Base-by-base conservation (phyloP, 1,140 invertebrate species). In the Drosophila fuyamai region DNA sequence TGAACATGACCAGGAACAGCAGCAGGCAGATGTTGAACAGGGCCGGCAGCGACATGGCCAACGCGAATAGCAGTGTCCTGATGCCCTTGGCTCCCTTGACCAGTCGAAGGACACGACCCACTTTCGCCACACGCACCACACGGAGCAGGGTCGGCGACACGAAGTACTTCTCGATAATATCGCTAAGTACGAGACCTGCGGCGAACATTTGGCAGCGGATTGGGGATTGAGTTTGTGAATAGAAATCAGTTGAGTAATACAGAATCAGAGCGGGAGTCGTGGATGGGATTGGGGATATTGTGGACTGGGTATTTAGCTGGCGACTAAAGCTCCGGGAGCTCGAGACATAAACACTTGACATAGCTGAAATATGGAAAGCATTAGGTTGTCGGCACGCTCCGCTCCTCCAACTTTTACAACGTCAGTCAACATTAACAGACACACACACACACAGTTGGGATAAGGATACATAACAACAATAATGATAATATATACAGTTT, bases 1-100 rank as follows among this genome's bases (percentile, higher is more conserved):
- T 99, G 94, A 99, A 99, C 97, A 99, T 99, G 80, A 99, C 98
- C 80, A 99, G 95, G 93, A 99, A 99, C 77, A 99, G 95, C 82
- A 99, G 95, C 86, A 99, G 95, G 93, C 98, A 99, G 93, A 99
- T 99, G 94, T 99, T 99, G 95, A 99, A 99, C 53, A 99, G 95
- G 71, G 98, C 98, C 78, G 98, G 98, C 92, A 99, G 94, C 81
- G 98, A 99, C 96, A 99, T 99, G 84, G 98, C 98, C 91, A 99
- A 94, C 71, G 98, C 98, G 93, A 99, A 99, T 60, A 99, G 95
- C 72, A 99, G 93, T 35, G 98, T 99, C 91, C 98, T 94, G 86
- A 99, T 99, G 83, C 98, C 98, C 94, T 99, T 98, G 46, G 98
- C 98, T 81, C 97, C 97, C 94, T 99, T 99, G 18, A 99, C 98